Evolutionary conservation across 2,113 vertebrate genomes (phyloP).

Genomic region (Pterocles gutturalis): DNA sequence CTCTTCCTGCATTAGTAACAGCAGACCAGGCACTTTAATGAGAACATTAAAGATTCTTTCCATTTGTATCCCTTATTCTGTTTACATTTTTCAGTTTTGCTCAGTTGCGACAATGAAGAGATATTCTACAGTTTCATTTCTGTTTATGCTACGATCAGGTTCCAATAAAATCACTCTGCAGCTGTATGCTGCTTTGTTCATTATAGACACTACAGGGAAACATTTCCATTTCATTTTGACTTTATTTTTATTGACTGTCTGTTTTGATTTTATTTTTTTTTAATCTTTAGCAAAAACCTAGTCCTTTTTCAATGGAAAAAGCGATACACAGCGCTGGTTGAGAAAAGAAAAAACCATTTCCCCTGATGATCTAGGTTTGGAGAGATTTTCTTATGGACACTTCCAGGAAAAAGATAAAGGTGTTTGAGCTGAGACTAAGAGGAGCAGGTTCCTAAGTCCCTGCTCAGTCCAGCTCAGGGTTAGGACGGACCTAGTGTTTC

Average conservation of each 20-base stretch:
- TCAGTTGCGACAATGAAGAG: not conserved
- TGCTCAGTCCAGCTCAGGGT: not conserved
- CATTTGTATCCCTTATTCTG: not conserved
- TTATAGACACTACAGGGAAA: not conserved
- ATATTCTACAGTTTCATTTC: not conserved
- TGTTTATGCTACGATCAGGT: not conserved
- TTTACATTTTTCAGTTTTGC: not conserved
- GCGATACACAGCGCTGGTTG: fast-evolving
- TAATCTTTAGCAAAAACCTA: not conserved
- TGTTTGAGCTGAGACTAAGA: not conserved
- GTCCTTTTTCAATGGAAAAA: not conserved
- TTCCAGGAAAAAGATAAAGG: not conserved
- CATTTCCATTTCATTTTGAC: not conserved
- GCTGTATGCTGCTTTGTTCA: not conserved
- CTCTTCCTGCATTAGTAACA: not conserved
- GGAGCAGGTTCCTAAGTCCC: not conserved
- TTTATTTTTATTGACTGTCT: not conserved
- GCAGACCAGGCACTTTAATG: not conserved
- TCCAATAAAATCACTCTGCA: not conserved
- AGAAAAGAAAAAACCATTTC: not conserved
- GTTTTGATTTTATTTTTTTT: not conserved
- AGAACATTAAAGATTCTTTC: not conserved
- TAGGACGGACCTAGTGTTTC: not conserved
- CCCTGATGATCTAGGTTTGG: not conserved
- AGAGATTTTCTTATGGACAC: not conserved